A percentile compares a stretch with the other conserved stretches of the same genome.
Evolutionary conservation across 2,888 invertebrate genomes (phyloP).

Genomic region (Odontomyia ornata): DNA sequence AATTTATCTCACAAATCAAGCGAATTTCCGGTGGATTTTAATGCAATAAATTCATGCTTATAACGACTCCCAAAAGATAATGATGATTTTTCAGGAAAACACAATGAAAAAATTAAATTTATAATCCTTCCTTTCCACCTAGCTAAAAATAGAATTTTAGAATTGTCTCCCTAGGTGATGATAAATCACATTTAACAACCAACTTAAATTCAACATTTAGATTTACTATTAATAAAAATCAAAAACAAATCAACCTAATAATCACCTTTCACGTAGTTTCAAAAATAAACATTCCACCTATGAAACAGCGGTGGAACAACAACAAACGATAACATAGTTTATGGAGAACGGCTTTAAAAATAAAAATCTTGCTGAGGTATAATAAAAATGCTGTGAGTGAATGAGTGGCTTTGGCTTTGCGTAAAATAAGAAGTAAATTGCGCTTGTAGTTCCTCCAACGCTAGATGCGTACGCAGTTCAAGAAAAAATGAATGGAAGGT

Average conservation of each 20-base stretch:
- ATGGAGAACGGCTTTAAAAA: background rate
- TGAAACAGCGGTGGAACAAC: background rate
- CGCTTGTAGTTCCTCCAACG: too few species aligned
- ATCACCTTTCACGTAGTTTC: conserved; percentile 8
- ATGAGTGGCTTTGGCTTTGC: background rate
- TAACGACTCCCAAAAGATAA: too few species aligned
- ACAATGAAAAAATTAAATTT: too few species aligned
- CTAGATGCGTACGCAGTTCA: too few species aligned
- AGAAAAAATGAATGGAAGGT: too few species aligned
- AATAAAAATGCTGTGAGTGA: background rate
- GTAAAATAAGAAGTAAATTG: background rate
- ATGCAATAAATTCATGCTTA: too few species aligned
- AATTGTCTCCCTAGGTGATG: background rate
- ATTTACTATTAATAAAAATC: conserved; percentile 10
- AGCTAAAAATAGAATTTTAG: background rate
- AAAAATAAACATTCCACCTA: conserved; percentile 22
- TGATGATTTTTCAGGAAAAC: too few species aligned
- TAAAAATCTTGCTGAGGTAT: background rate
- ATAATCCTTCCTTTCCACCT: too few species aligned
- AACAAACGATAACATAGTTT: too few species aligned
- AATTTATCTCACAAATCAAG: too few species aligned
- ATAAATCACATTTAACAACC: conserved; percentile 1
- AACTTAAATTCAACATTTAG: background rate
- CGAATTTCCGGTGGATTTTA: too few species aligned
- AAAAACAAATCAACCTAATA: conserved; percentile 1